Evolutionary conservation across 2,888 invertebrate genomes (phyloP).

Genomic region (Platycnemis pennipes): DNA sequence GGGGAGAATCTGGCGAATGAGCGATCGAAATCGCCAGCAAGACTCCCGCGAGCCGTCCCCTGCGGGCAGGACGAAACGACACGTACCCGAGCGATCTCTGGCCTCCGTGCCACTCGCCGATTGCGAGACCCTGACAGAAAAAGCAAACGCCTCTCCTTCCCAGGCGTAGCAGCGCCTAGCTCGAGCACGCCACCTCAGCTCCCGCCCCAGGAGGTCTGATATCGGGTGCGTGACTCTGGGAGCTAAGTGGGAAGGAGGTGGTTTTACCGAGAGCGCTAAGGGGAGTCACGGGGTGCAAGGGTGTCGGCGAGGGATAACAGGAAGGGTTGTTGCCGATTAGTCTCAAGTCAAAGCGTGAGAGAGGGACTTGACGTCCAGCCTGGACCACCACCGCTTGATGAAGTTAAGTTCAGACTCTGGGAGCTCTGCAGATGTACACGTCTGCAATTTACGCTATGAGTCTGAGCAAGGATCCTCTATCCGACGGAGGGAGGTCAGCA

Average conservation of each 20-base stretch:
- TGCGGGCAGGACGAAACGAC: not conserved
- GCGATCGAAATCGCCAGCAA: not conserved
- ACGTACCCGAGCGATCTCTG: not conserved
- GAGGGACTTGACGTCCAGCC: not conserved
- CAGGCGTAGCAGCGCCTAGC: conserved; percentile 1
- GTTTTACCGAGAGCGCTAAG: not conserved
- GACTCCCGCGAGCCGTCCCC: not conserved
- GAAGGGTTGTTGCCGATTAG: not conserved
- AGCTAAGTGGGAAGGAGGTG: not conserved
- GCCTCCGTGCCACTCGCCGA: not conserved
- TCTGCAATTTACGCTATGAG: not conserved
- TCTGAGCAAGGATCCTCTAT: not conserved
- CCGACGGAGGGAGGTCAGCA: not conserved
- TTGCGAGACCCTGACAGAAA: not conserved
- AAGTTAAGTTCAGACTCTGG: not conserved
- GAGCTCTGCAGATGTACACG: not conserved
- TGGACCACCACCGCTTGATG: conserved; percentile 16
- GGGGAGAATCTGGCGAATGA: not conserved
- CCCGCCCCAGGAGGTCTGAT: conserved; percentile 54
- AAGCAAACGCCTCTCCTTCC: not conserved
- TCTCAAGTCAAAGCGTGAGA: not conserved
- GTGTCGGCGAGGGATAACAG: not conserved
- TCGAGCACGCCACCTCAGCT: not conserved
- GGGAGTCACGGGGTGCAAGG: not conserved
- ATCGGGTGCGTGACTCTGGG: conserved; percentile 40